Conservation (phyloP, 92 coral and sea anemone genomes). For the Palythoa caribaeorum region DNA sequence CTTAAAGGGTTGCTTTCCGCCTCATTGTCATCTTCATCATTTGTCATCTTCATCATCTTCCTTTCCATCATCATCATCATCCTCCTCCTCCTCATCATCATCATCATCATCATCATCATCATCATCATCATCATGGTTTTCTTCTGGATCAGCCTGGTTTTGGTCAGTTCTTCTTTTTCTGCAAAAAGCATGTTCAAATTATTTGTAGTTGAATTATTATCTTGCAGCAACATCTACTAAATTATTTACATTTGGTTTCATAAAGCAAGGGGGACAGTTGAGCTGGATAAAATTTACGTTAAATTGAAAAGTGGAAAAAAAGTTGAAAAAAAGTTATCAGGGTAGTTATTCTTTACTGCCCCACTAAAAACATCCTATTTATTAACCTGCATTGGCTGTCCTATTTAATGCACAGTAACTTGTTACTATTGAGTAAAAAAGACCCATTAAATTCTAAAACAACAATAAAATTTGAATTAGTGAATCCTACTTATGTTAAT, state of each 20-base stretch:
- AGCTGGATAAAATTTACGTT: conserved; percentile 5
- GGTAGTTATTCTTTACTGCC: conserved; percentile 26
- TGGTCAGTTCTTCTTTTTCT: conserved; percentile 26
- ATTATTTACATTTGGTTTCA: conserved; percentile 25
- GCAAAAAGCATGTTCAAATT: conserved; percentile 27
- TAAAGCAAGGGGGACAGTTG: conserved; percentile 17
- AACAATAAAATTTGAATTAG: conserved; percentile 23
- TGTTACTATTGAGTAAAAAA: conserved; percentile 19
- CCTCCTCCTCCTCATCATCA: too few species aligned
- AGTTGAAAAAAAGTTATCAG: conserved; percentile 15
- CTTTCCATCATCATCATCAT: too few species aligned
- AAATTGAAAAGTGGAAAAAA: conserved; percentile 1
- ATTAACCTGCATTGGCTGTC: conserved; percentile 21
- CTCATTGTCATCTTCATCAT: conserved; percentile 35
- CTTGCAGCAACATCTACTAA: conserved; percentile 20
- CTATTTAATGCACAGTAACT: conserved; percentile 21
- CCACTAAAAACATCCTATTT: conserved; percentile 23
- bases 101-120: conserved; percentile 21
- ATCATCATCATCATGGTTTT: conserved; percentile 29
- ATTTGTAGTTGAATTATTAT: conserved; percentile 19
- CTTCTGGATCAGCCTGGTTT: conserved; percentile 25
- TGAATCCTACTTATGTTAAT: conserved; percentile 23
- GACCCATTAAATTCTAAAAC: conserved; percentile 4
- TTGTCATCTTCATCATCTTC: too few species aligned
- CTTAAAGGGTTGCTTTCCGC: conserved; percentile 34